These are phyloP conservation scores for Eristalis tenax DNA, from an alignment of 2,888 invertebrate genomes.

Conservation along the genomic window DNA sequence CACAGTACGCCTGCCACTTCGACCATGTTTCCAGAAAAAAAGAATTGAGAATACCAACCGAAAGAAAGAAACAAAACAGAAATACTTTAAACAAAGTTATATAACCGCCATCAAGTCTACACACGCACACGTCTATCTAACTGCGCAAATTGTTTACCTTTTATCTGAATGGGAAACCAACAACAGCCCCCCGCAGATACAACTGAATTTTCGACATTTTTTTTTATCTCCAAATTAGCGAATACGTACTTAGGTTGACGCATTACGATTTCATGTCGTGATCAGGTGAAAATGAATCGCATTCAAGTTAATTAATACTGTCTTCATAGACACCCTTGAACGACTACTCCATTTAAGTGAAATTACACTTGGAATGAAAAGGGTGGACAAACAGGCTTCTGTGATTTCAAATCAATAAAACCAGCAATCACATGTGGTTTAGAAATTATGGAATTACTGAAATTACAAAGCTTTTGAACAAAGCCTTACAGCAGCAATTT, in stretches of 20 bases:
- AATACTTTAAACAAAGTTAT: background rate
- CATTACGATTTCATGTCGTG: background rate
- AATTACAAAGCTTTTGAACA: background rate
- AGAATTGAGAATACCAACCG: background rate
- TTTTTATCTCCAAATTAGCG: background rate
- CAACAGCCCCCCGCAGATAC: background rate
- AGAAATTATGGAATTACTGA: background rate
- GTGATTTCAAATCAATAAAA: background rate
- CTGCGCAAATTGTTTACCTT: background rate
- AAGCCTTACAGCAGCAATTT: background rate
- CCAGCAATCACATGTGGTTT: background rate
- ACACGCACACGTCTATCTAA: background rate
- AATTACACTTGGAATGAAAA: background rate
- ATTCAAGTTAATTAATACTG: background rate
- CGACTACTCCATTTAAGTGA: background rate
- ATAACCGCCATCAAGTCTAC: background rate
- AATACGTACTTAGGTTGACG: background rate
- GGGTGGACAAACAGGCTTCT: background rate
- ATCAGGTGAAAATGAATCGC: background rate
- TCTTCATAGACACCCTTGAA: background rate
- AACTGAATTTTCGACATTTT: background rate
- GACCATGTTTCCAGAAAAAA: background rate
- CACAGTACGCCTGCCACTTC: background rate
- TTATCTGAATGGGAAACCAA: background rate
- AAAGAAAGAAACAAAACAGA: background rate